Base-by-base conservation (phyloP, 2,888 invertebrate genomes). In the Spilosoma lubricipeda region DNA sequence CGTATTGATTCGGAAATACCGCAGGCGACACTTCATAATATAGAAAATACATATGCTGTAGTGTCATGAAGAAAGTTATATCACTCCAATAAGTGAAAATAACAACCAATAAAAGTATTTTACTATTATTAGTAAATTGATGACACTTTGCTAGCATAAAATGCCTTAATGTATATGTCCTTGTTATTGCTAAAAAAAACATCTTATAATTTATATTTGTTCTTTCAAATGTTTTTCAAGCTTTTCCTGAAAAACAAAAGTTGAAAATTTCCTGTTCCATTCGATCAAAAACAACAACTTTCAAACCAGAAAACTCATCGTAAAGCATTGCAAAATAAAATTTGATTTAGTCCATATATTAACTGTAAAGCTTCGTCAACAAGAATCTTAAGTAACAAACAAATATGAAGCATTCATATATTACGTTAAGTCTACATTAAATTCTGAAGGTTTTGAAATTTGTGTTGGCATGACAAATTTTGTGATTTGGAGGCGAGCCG, bases 391-490 rank as follows among this genome's bases (percentile, higher is more conserved):
- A 72, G 36, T 45, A 45, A 72, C 56, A 66, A 59, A 59, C 52
- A 68, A 72, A 72, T 72, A 68, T 33, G 36, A 27, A 52, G 5
- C 71, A 56, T 36, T 23, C 72, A 67, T 67, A 72, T 48, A 68
- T 68, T 23, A 73, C 59, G 67, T 15, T 67, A 63, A 63, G 63
- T 68, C 52, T n/a, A 71, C 71, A 76, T 80, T 73, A 80, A 76
- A 75, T 74, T 77, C 63, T 70, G 71, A 83, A 86, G 79, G 80
- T 78, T 82, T 77, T 73, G 48, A 82, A 81, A 84, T 85, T 84
- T 82, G 80, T 77, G 78, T 82, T 77, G 78, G 78, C 72, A 82
- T 85, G 81, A 82, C 87, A 83, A 77, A 82, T 85, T 78, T 79
- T 79, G 70, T 78, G 70, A 76, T 78, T 81, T 71, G 52, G 45